phyloP scores from a whole-genome alignment of 2,797 vertebrate genomes.

The Sciurus carolinensis region DNA sequence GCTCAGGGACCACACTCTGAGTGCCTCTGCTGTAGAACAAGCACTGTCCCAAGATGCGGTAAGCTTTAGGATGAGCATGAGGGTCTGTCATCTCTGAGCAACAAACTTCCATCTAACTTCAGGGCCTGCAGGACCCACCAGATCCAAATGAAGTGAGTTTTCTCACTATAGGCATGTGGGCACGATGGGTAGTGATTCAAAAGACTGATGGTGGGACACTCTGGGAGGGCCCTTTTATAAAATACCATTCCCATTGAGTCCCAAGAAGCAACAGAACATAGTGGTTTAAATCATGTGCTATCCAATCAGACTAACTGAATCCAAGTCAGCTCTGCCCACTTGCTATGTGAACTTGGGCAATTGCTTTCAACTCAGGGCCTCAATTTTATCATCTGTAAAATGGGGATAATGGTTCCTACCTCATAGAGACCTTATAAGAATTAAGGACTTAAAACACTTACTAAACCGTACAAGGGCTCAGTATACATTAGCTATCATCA shows the following conservation, averaged over 20 bases:
- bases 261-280: neutral
- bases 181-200: neutral
- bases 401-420: neutral
- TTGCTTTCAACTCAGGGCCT: neutral
- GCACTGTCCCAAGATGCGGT: neutral
- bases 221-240: neutral
- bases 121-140: neutral
- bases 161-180: neutral
- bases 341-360: slow-evolving; percentile 10
- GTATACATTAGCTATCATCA: neutral
- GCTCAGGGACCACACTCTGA: neutral
- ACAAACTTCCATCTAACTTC: neutral
- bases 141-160: neutral
- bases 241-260: neutral
- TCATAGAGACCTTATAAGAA: neutral
- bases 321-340: neutral
- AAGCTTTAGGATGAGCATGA: neutral
- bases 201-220: neutral
- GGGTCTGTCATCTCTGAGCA: neutral
- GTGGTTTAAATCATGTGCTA: neutral
- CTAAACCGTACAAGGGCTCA: neutral
- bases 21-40: neutral
- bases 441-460: slow-evolving; percentile 6
- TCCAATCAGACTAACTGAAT: neutral
- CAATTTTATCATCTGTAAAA: slow-evolving; percentile 11